A percentile compares a stretch with the other conserved stretches of the same genome.
These are phyloP conservation scores for Sebastes paucispinis DNA, from an alignment of 2,797 vertebrate species.

Conservation along the genomic window DNA sequence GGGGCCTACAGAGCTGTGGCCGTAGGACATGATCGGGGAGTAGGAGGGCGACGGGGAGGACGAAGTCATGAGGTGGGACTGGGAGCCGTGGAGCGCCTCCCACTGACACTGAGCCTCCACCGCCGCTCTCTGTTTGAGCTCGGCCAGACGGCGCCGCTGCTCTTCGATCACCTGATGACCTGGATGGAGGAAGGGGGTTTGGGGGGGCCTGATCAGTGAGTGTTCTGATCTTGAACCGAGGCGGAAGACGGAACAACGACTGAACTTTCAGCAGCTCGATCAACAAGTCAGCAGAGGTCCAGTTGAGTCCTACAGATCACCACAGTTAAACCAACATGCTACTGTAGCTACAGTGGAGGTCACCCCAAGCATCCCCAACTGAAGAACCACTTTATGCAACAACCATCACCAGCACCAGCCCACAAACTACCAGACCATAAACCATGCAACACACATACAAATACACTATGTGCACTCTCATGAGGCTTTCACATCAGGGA, in stretches of 20 bases:
- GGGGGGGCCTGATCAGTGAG: background rate
- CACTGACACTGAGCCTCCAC: slow-evolving; percentile 95
- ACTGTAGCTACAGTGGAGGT: background rate
- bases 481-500: too few species aligned
- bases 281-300: background rate
- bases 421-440: slow-evolving; percentile 1
- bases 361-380: background rate
- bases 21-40: slow-evolving; percentile 62
- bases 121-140: slow-evolving; percentile 93
- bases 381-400: background rate
- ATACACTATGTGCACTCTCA: slow-evolving; percentile 26
- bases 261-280: background rate
- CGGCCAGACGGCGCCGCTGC: slow-evolving; percentile 91
- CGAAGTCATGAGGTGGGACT: slow-evolving; percentile 72
- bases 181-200: slow-evolving; percentile 55
- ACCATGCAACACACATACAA: slow-evolving; percentile 55
- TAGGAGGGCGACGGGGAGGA: slow-evolving; percentile 57
- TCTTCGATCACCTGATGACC: slow-evolving; percentile 97
- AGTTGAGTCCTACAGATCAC: background rate
- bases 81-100: slow-evolving; percentile 89
- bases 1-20: slow-evolving; percentile 27
- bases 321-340: background rate
- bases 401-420: slow-evolving; percentile 8
- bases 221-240: background rate
- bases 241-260: background rate